Base-by-base conservation (phyloP, 1,140 invertebrate genomes). In the Augochlora pura region DNA sequence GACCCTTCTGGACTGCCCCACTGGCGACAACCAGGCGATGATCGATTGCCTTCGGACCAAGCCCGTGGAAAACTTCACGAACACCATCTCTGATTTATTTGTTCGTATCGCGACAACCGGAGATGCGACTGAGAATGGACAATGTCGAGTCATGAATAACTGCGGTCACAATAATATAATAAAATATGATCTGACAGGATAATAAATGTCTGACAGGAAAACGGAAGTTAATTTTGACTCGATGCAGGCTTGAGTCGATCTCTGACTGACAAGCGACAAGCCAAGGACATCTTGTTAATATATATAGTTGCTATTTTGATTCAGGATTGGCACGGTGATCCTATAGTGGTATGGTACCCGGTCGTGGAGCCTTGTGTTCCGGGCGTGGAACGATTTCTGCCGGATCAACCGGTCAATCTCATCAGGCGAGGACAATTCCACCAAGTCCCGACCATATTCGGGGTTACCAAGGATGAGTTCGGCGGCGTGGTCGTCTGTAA, bases 391-490 rank as follows among this genome's bases (percentile, higher is more conserved):
- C 93, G 95, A 62, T 96, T 96, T 88, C 89, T 97, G 21, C 85
- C 93, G 0, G 94, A 93, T 32, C 92, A 95, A 86, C 96, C 96
- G 0, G 83, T 93, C 9, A 92, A 94, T 32, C 89, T 95, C 2
- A 94, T 96, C 18, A 90, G 91, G 62, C 87, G 93, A 54, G 95
- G 95, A 32, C 93, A 95, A 21, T 94, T 96, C 72, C 88, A 94
- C 68, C 93, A 95, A 62, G 94, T 96, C 14, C 96, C 96, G 4
- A 88, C 95, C 32, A 94, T 96, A 21, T 93, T 94, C 76, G 96
- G 95, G 63, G 91, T 95, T 63, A 96, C 95, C 0, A 93, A 94
- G 74, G 94, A 96, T 78, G 96, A 96, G 88, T 96, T 96, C 89
- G 94, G 93, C 52, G 93, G 93, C 39, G 92, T 77, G 12, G 73